These are phyloP conservation scores for Vulpes vulpes DNA, from an alignment of 2,113 vertebrate genomes.

Conservation along the genomic window DNA sequence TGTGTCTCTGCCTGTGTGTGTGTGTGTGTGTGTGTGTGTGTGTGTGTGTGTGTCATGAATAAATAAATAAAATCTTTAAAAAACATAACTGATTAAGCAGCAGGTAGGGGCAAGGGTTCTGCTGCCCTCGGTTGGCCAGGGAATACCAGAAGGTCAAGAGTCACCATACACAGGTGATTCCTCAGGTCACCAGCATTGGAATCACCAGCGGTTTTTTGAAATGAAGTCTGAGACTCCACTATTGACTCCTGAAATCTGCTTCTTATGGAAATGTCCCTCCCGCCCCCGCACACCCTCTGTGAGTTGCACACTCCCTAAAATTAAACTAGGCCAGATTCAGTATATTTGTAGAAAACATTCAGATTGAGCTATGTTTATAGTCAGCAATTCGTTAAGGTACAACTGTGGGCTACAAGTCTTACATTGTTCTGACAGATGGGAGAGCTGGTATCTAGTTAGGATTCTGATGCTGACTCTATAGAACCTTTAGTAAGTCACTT, in stretches of 20 bases:
- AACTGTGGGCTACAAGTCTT: background rate
- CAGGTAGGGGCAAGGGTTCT: background rate
- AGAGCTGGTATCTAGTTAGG: background rate
- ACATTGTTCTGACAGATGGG: background rate
- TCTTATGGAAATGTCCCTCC: background rate
- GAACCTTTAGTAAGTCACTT: constrained; percentile 44
- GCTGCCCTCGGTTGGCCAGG: background rate
- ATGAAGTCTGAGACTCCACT: background rate
- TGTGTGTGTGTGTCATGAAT: no score
- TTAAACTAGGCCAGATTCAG: constrained; percentile 2
- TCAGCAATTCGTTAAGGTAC: background rate
- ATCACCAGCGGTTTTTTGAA: background rate
- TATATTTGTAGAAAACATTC: constrained; percentile 12
- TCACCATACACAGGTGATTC: background rate
- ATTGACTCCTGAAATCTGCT: background rate
- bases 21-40: no score
- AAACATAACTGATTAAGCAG: background rate
- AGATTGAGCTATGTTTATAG: background rate
- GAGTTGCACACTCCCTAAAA: constrained; percentile 8
- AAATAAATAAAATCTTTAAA: background rate
- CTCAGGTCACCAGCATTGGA: background rate
- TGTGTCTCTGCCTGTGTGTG: no score
- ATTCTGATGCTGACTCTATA: constrained; percentile 36
- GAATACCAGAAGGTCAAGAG: background rate
- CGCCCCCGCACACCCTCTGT: background rate